phyloP scores from a whole-genome alignment of 2,113 vertebrate species.

The Phrynosoma platyrhinos region DNA sequence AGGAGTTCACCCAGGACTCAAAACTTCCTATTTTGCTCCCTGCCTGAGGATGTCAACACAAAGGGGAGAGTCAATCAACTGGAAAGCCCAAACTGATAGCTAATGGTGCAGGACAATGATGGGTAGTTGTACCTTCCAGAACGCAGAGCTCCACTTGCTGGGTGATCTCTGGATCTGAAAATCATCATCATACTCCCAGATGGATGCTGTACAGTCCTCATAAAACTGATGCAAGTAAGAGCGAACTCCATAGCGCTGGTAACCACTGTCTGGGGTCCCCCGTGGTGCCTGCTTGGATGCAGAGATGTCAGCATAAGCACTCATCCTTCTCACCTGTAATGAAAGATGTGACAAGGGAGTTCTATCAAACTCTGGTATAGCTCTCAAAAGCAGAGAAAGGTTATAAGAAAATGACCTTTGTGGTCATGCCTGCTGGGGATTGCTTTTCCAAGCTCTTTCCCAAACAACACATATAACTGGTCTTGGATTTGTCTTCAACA shows the following conservation, averaged over 20 bases:
- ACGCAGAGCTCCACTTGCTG: conserved; percentile 93
- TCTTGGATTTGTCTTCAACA: neutral
- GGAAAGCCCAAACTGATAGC: neutral
- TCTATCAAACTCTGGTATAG: neutral
- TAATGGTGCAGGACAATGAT: neutral
- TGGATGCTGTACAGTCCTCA: conserved; percentile 97
- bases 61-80: neutral
- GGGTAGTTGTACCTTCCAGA: conserved; percentile 91
- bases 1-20: neutral
- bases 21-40: neutral
- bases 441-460: too few species aligned
- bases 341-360: conserved; percentile 37
- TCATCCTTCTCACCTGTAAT: conserved; percentile 91
- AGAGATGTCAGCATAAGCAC: conserved; percentile 89
- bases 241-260: conserved; percentile 94
- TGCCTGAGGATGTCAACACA: neutral
- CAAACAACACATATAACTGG: too few species aligned
- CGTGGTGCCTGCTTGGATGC: conserved; percentile 84
- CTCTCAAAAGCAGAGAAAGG: neutral
- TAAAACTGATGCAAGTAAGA: conserved; percentile 99
- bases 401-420: too few species aligned
- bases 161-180: conserved; percentile 99
- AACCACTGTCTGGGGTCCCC: conserved; percentile 73
- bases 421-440: too few species aligned
- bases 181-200: conserved; percentile 98